Base-by-base conservation (phyloP, 2,797 vertebrate species). In the Valencia hispanica region DNA sequence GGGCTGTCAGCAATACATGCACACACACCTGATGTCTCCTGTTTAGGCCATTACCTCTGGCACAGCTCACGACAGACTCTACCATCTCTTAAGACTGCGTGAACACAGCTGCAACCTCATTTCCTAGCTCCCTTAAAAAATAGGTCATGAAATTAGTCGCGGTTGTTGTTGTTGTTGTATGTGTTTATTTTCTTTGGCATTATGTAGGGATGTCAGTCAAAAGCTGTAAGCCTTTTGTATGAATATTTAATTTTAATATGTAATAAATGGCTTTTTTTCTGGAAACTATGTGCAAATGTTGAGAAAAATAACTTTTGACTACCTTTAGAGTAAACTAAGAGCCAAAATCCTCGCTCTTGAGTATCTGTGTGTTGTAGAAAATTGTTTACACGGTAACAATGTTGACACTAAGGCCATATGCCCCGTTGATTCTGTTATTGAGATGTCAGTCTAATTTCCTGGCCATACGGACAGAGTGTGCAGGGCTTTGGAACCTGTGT, bases 361-460 rank as follows among this genome's bases (percentile, higher is more conserved):
- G 57, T 70, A 17, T 66, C 25, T 59, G 5, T 77, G 55, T 59
- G 17, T 68, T 69, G 11, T 73, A 74, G 84, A 74, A 85, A 88
- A 81, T 92, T 92, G 90, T 90, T 92, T 91, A 91, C 84, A 79
- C 84, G 78, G 68, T 76, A 85, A 81, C 86, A 71, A 70, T 92
- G 89, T 91, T 91, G 90, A 92, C 87, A 89, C 83, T 53, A 25
- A 85, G 87, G 88, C 91, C 91, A 87, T 88, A 87, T 89, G 89
- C 83, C 90, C 87, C 74, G 75, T 88, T 79, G 92, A 90, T 89
- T 90, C 88, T 91, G 87, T 92, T 93, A 93, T 94, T 93, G 91
- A 93, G 92, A 93, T 88, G 91, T 94, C 93, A 94, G 86, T 92
- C 89, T 91, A 91, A 94, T 94, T 92, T 94, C 91, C 93, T 92